Percentiles rank a stretch among this genome's conserved stretches.
phyloP scores from a whole-genome alignment of 2,888 invertebrate species.

The Diloba caeruleocephala region DNA sequence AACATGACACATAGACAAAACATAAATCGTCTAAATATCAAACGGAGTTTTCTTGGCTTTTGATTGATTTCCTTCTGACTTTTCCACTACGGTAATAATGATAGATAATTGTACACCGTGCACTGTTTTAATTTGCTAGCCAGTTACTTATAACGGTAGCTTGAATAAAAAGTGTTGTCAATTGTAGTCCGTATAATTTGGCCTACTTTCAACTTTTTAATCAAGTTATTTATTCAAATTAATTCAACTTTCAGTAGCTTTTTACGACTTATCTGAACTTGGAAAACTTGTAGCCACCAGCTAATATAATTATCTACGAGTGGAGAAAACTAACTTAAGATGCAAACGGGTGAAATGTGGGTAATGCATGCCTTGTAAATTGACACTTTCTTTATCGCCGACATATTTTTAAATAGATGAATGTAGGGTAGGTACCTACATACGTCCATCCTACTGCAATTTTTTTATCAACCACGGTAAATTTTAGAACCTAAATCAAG shows the following conservation, averaged over 20 bases:
- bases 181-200: too few species aligned
- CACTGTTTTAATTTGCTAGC: background rate
- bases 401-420: constrained; percentile 7
- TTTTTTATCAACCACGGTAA: too few species aligned
- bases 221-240: background rate
- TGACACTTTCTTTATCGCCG: constrained; percentile 24
- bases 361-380: constrained; percentile 8
- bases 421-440: background rate
- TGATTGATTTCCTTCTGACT: too few species aligned
- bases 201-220: background rate
- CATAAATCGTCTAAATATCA: too few species aligned
- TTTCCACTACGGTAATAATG: too few species aligned
- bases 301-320: constrained; percentile 33
- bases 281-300: constrained; percentile 7
- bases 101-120: too few species aligned
- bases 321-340: constrained; percentile 31
- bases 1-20: too few species aligned
- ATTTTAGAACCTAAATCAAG: too few species aligned
- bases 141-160: background rate
- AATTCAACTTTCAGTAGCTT: background rate
- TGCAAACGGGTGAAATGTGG: constrained; percentile 32
- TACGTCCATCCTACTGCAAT: too few species aligned
- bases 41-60: too few species aligned
- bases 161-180: background rate
- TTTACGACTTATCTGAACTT: constrained; percentile 3